Base-by-base conservation (phyloP, 1,140 invertebrate genomes). In the Zaprionus tsacasi region DNA sequence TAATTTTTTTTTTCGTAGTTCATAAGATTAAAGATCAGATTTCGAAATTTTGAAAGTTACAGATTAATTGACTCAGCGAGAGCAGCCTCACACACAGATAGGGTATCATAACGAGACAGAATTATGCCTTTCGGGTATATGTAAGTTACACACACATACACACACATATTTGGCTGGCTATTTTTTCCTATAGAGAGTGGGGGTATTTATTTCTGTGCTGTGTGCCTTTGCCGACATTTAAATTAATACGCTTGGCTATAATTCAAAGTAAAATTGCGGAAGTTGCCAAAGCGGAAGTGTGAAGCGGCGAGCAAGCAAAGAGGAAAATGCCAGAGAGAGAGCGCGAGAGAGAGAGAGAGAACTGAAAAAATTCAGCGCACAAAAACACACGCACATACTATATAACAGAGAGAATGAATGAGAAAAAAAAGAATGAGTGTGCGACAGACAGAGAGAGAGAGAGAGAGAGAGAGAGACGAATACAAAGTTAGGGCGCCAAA, bases 241-340 rank as follows among this genome's bases (percentile, higher is more conserved):
- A 89, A 89, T 89, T 89, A 89, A 89, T 89, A 89, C 85, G 85
- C 85, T 89, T 83, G 78, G 85, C 85, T 89, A 89, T 89, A 90
- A 89, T 90, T 89, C 85, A 89, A 89, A 89, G 86, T 89, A 89
- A 89, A 89, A 89, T 89, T 89, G 85, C 85, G 85, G 85, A 89
- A 89, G 85, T 89, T 89, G 86, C 85, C 85, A 89, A 89, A 89
- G 86, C 85, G 85, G 85, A 90, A 90, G 86, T 90, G 87, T 91
- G 87, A 88, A 88, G 85, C 82, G 81, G 81, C 70, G 75, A 67
- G 61, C 70, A 72, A 48, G 71, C 83, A 70, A 70, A 73, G 52
- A 38, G 52, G 50, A 38, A 59, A 63, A 67, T 66, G 52, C 61
- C 66, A 66, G 67, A 50, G 45, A 67, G 54, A 73, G 68, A 61